These are phyloP conservation scores for Sinhomidia bicolor DNA, from an alignment of 2,888 invertebrate genomes.

Conservation along the genomic window DNA sequence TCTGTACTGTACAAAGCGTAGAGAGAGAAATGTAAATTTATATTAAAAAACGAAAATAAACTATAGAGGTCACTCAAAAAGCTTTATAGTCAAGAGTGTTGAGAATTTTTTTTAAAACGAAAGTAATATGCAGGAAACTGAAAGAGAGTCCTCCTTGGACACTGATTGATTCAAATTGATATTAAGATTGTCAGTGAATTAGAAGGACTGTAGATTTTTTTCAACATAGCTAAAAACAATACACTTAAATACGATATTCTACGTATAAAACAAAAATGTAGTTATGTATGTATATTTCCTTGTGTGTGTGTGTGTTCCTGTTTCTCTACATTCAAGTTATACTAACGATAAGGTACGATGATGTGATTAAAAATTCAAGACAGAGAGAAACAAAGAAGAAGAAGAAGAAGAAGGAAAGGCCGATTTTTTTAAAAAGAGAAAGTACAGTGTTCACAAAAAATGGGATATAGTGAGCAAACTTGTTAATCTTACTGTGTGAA, in stretches of 20 bases:
- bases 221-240: neutral
- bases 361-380: neutral
- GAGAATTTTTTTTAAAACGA: neutral
- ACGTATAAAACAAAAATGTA: neutral
- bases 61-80: slow-evolving; percentile 17
- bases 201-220: neutral
- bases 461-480: neutral
- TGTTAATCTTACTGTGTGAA: slow-evolving; percentile 6
- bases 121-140: neutral
- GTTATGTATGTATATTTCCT: neutral
- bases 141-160: neutral
- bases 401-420: neutral
- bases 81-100: neutral
- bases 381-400: neutral
- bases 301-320: neutral
- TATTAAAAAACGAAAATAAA: neutral
- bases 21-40: neutral
- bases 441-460: neutral
- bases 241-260: neutral
- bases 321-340: neutral
- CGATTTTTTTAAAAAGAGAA: neutral
- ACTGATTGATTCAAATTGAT: too few relatives aligned
- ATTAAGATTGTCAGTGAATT: neutral
- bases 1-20: slow-evolving; percentile 30
- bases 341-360: neutral